Base-by-base conservation (phyloP, 2,113 vertebrate genomes). In the Hemibagrus wyckioides region DNA sequence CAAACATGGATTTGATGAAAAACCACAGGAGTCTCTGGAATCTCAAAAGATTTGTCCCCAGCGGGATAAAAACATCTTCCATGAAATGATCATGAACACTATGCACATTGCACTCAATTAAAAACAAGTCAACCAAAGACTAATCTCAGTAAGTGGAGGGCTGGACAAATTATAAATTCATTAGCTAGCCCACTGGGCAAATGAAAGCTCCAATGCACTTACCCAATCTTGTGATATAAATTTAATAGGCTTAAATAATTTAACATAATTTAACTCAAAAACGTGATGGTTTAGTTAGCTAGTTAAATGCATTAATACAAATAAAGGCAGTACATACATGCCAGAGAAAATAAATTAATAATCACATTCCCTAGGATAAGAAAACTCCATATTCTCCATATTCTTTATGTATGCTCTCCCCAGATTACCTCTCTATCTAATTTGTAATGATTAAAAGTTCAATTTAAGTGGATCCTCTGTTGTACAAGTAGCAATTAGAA, bases 71-170 rank as follows among this genome's bases (percentile, higher is more conserved):
- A n/a, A 25, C 17, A n/a, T 73, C 48, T 52, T 57, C 28, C 36
- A 41, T 61, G 71, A 21, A 85, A 44, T 59, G 36, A 85, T 44
- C 84, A 33, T 48, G 41, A 56, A 76, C 25, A 85, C 50, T n/a
- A 48, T 23, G 61, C 61, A 67, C 48, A 69, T 25, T 83, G 48
- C 48, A 39, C 63, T 36, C 44, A 36, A 71, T 57, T 36, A 36
- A 80, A 77, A 80, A 80, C 30, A 56, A 80, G 52, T 33, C 52
- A 56, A 30, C 77, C 52, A 23, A 57, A 56, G 30, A 73, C 11
- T 84, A 73, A 84, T 84, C 14, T 71, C 14, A 28, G 44, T 23
- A 69, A n/a, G 48, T 69, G 44, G 30, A 71, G 65, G 19, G 19
- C 48, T 52, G 48, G 28, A 48, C 61, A 80, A 57, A 57, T 80